Conservation (phyloP, 64 coral and sea anemone genomes). For the Montipora sp. region DNA sequence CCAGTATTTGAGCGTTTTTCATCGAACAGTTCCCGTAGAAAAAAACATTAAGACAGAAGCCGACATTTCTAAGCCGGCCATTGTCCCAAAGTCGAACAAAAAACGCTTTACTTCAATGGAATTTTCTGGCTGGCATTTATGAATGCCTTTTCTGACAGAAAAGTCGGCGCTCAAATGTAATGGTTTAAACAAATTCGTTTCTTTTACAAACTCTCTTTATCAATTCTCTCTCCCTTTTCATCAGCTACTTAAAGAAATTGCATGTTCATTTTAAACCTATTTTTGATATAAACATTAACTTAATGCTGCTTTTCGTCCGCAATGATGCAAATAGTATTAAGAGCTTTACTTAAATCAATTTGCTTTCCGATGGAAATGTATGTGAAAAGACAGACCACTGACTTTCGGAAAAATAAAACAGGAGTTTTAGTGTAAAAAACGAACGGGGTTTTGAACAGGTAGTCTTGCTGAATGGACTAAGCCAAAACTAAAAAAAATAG, state of each 20-base stretch:
- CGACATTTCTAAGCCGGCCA: not conserved
- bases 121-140: not conserved
- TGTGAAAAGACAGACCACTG: not conserved
- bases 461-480: no score
- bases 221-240: not conserved
- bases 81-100: constrained; percentile 47
- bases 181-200: constrained; percentile 9
- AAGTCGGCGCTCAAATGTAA: not conserved
- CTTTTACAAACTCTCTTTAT: not conserved
- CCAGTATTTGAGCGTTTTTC: not conserved
- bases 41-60: not conserved
- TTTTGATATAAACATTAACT: not conserved
- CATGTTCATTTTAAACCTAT: not conserved
- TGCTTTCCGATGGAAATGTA: not conserved
- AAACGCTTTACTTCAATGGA: not conserved
- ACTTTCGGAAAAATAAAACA: no score
- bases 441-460: no score
- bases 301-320: not conserved
- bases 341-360: constrained; percentile 30
- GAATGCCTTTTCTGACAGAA: not conserved
- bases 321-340: constrained; percentile 33
- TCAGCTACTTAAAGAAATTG: not conserved
- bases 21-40: not conserved
- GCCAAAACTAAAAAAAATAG: no score
- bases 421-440: no score